Percentiles rank a stretch among this genome's conserved stretches.
Evolutionary conservation across 2,888 invertebrate species (phyloP).

Genomic region (Philopedon plagiatum): DNA sequence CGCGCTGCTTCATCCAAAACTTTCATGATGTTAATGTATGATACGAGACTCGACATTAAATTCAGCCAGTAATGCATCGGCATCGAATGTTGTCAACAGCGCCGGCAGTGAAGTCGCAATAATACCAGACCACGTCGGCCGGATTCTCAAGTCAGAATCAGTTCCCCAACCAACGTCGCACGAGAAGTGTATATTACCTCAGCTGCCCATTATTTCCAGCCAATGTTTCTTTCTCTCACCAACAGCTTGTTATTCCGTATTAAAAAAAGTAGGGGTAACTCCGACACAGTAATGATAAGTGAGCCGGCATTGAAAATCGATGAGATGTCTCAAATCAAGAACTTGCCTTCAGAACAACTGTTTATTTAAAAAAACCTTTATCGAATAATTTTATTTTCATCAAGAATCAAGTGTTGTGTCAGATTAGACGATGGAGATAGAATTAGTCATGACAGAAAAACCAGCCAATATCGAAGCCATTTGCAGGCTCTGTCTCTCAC

Average conservation of each 20-base stretch:
- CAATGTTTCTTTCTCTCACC: not conserved
- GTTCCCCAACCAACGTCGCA: not conserved
- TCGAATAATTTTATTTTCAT: not conserved
- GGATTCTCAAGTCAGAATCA: not conserved
- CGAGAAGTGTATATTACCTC: constrained; percentile 25
- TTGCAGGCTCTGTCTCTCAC: constrained; percentile 66
- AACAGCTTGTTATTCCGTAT: not conserved
- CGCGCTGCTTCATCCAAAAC: no score
- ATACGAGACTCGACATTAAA: no score
- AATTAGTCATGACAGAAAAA: not conserved
- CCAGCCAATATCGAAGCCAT: constrained; percentile 62
- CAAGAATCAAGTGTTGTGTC: not conserved
- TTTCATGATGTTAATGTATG: no score
- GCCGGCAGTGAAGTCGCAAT: not conserved
- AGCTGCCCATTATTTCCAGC: constrained; percentile 61
- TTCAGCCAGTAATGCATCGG: no score
- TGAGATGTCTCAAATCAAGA: not conserved
- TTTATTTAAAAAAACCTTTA: not conserved
- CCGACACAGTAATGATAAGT: not conserved
- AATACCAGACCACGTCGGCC: no score
- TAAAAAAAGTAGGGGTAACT: not conserved
- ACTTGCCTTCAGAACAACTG: not conserved
- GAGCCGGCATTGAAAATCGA: constrained; percentile 3
- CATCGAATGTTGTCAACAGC: constrained; percentile 1
- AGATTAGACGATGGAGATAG: not conserved